Base-by-base conservation (phyloP, 2,888 invertebrate genomes). In the Pterostichus madidus region DNA sequence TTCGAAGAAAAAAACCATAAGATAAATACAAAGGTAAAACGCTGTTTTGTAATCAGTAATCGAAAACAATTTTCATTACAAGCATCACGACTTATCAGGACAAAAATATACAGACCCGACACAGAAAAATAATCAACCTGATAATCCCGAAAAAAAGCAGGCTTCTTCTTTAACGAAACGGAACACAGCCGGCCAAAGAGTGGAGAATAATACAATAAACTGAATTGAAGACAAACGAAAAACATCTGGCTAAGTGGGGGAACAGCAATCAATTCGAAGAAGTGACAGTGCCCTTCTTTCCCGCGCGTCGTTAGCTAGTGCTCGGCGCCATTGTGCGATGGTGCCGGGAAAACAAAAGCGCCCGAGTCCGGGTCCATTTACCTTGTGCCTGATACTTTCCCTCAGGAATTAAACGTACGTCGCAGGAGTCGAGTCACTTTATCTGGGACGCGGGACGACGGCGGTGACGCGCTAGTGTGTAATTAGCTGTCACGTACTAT, bases 241-340 rank as follows among this genome's bases (percentile, higher is more conserved):
- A 80, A 80, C 80, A 73, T 80, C 80, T 80, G 80, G 80, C 73
- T 39, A 71, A 80, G 80, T 80, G 80, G 56, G 68, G 56, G 15
- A 80, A 71, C 71, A 56, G 80, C 73, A 80, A 80, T 80, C 80
- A 80, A 80, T 71, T 80, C 71, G 73, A 13, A 11, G 24, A 31
- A 56, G 80, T 73, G 80, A 80, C 80, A 80, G 24, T 35, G 35
- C 53, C 76, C 52, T 17, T 8, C 44, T 71, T 15, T 39, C 59
- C 59, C 15, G 59, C 31, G 35, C 39, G 15, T 44, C 13, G 71
- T 44, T 15, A 44, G 35, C 44, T 71, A 44, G 44, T 35, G 73
- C 31, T 73, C 35, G 39, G 15, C 15, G 56, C 44, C 56, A 78
- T 78, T 78, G 78, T 78, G 78, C 68, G 68, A 76, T 32, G 35